These are phyloP conservation scores for Sebastes elongatus DNA, from an alignment of 2,797 vertebrate genomes.

Conservation along the genomic window DNA sequence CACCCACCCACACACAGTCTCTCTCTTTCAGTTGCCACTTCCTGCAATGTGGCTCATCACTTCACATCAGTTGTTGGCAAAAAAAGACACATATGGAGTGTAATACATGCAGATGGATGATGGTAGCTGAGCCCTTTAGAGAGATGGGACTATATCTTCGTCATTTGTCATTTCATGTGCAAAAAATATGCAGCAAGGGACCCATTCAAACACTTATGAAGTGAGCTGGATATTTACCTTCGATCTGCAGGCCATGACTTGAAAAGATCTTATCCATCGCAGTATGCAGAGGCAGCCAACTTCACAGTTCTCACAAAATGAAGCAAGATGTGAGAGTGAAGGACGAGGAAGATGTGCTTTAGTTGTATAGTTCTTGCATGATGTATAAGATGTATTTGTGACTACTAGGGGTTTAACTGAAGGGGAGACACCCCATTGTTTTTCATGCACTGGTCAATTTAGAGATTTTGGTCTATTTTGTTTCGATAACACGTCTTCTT, in stretches of 20 bases:
- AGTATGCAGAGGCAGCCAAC: background rate
- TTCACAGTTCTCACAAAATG: background rate
- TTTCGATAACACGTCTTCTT: background rate
- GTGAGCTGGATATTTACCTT: background rate
- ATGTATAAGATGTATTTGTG: background rate
- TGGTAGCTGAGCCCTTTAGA: background rate
- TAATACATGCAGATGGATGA: conserved; percentile 16
- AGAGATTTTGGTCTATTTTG: too few relatives aligned
- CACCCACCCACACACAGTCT: conserved; percentile 45
- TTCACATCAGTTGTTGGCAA: conserved; percentile 20
- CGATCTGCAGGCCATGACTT: background rate
- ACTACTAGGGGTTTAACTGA: too few relatives aligned
- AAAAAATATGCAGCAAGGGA: background rate
- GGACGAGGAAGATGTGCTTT: background rate
- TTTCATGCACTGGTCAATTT: too few relatives aligned
- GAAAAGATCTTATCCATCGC: background rate
- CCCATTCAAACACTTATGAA: background rate
- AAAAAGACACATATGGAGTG: conserved; percentile 6
- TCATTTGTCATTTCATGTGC: background rate
- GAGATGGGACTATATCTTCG: background rate
- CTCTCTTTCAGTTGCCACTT: conserved; percentile 30
- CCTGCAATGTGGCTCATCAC: conserved; percentile 35
- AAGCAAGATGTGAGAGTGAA: background rate
- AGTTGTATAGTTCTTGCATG: background rate
- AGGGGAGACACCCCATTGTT: too few relatives aligned